Percentiles rank a stretch among this genome's conserved stretches.
Evolutionary conservation across 2,113 vertebrate species (phyloP).

Genomic region (Picathartes gymnocephalus): DNA sequence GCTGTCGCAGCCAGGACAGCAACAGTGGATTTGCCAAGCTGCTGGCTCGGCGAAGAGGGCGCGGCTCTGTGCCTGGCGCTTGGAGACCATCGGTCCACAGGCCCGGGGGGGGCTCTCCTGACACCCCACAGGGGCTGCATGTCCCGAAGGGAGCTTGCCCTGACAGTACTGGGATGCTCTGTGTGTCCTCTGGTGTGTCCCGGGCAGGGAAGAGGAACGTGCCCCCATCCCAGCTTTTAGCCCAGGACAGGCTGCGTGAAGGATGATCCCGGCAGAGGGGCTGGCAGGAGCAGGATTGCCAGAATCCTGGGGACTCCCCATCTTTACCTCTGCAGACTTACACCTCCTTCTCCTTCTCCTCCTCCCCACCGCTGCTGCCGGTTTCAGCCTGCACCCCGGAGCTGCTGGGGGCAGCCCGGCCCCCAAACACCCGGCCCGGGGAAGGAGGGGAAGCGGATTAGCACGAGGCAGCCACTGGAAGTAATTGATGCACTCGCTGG

Average conservation of each 20-base stretch:
- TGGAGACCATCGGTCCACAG: background rate
- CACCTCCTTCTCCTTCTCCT: background rate
- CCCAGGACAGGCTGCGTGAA: background rate
- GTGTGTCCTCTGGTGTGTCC: background rate
- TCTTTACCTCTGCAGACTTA: background rate
- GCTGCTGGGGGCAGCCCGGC: background rate
- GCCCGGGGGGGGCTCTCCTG: background rate
- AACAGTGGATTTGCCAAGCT: background rate
- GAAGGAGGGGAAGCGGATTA: conserved; percentile 35
- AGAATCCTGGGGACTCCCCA: background rate
- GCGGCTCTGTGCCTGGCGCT: background rate
- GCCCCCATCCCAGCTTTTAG: background rate
- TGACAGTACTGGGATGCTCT: background rate
- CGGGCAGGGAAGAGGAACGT: background rate
- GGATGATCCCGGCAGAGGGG: background rate
- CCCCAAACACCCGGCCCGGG: background rate
- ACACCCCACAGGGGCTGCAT: background rate
- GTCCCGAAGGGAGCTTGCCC: accelerated
- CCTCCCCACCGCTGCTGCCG: accelerated
- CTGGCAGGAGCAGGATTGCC: background rate
- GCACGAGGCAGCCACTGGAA: conserved; percentile 53
- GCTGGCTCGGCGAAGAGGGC: background rate
- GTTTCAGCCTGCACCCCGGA: background rate
- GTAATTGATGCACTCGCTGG: conserved; percentile 53
- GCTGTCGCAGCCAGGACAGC: accelerated